Evolutionary conservation across 2,797 vertebrate genomes (phyloP).

Genomic region (Acipenser oxyrinchus): DNA sequence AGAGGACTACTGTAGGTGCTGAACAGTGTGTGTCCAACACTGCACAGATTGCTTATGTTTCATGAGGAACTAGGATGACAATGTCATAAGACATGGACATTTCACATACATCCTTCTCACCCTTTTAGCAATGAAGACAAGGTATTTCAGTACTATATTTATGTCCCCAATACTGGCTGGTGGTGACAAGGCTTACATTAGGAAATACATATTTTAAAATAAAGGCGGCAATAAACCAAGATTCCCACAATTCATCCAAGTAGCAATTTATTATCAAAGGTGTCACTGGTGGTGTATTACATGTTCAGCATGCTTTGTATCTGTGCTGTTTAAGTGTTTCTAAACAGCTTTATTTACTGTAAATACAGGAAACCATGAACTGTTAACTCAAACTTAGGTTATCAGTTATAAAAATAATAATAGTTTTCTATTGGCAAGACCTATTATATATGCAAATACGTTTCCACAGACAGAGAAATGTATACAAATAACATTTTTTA

Average conservation of each 20-base stretch:
- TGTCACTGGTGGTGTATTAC: conserved; percentile 21
- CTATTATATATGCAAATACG: conserved; percentile 20
- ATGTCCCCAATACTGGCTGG: too few species aligned
- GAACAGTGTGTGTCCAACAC: too few species aligned
- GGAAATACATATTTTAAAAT: too few species aligned
- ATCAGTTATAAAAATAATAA: conserved; percentile 20
- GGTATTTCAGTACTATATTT: too few species aligned
- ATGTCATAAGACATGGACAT: too few species aligned
- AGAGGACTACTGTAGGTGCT: too few species aligned
- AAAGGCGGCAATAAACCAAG: background rate
- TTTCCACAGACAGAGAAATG: conserved; percentile 28
- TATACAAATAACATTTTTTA: conserved; percentile 46
- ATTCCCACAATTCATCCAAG: conserved; percentile 21
- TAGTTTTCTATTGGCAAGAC: conserved; percentile 16
- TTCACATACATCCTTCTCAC: too few species aligned
- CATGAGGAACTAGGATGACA: too few species aligned
- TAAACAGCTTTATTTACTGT: conserved; percentile 4
- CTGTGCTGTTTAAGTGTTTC: conserved; percentile 8
- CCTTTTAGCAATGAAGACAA: too few species aligned
- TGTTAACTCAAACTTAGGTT: conserved; percentile 7
- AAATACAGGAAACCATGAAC: background rate
- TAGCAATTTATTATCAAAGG: conserved; percentile 42
- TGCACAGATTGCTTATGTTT: too few species aligned
- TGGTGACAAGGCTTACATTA: too few species aligned
- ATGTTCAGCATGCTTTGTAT: conserved; percentile 25